These are phyloP conservation scores for Ptychobarbus kaznakovi DNA, from an alignment of 2,797 vertebrate genomes.

Conservation along the genomic window DNA sequence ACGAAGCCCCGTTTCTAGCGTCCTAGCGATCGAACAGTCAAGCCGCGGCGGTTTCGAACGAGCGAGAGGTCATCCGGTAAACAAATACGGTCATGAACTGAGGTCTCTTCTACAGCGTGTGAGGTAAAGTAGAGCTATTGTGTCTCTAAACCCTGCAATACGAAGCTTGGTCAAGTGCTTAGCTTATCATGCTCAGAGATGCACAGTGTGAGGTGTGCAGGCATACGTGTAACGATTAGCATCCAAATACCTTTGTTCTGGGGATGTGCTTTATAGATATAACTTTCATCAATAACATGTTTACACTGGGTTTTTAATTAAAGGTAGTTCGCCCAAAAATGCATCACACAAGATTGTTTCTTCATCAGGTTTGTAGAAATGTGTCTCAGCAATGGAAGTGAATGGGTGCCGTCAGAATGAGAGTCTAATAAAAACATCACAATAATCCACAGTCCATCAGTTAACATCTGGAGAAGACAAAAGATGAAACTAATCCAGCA, in stretches of 20 bases:
- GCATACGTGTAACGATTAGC: slow-evolving; percentile 11
- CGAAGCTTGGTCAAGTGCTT: slow-evolving; percentile 38
- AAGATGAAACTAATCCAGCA: too few relatives aligned
- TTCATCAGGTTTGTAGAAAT: neutral
- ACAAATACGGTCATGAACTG: slow-evolving; percentile 55
- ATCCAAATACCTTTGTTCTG: neutral
- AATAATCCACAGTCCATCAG: neutral
- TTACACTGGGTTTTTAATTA: neutral
- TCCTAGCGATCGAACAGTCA: neutral
- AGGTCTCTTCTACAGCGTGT: slow-evolving; percentile 55
- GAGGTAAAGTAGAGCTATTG: slow-evolving; percentile 59
- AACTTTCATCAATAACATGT: slow-evolving; percentile 24
- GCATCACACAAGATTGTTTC: neutral
- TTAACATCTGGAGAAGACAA: neutral
- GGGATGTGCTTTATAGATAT: neutral
- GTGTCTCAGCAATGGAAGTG: neutral
- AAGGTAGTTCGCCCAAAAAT: neutral
- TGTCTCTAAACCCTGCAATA: slow-evolving; percentile 52
- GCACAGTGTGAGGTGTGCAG: slow-evolving; percentile 60
- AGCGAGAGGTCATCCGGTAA: slow-evolving; percentile 43
- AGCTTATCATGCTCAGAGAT: slow-evolving; percentile 47
- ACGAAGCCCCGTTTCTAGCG: neutral
- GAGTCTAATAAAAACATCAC: neutral
- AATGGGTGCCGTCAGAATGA: neutral
- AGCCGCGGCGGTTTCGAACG: slow-evolving; percentile 15